Base-by-base conservation (phyloP, 1,140 invertebrate species). In the Bombus waltoni region DNA sequence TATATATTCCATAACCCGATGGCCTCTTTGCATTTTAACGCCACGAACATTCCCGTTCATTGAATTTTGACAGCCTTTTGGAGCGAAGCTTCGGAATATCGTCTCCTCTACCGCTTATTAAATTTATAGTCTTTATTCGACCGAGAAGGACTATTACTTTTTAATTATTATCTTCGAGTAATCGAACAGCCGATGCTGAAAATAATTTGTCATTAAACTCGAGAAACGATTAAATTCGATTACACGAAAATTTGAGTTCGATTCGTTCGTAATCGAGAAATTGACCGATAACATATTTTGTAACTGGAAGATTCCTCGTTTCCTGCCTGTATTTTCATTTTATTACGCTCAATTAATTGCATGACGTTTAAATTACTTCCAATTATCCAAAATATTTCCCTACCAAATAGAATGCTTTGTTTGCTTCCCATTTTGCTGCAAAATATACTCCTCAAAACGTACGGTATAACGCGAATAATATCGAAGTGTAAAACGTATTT, bases 1-100 rank as follows among this genome's bases (percentile, higher is more conserved):
- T 83, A 83, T 83, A 78, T 78, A 78, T 83, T 83, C 75, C 53
- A 83, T 78, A 78, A 83, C 75, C 47, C 65, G 28, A 44, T 32
- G 38, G 6, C 53, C 81, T 75, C 72, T 83, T 83, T 77, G 81
- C 74, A 78, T 83, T 78, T 78, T 70, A 77, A 83, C 47, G 44
- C 62, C 40, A 32, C 18, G 59, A 35, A 28, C 35, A 65, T 78
- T 78, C 44, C 65, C 44, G 44, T 77, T 78, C 74, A 57, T 68
- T 57, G 81, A 78, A 83, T 70, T 78, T 68, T 82, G 81, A 74
- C 81, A 82, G 57, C 57, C 81, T 65, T 74, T 65, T 35, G 75
- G 13, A 47, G 5, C 22, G n/a, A 35, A 25, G 40, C 44, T 75
- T 66, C 42, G 2, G 25, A 75, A 74, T 44, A 59, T 28, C 18